Evolutionary conservation across 2,888 invertebrate species (phyloP).

Genomic region (Carcina quercana): DNA sequence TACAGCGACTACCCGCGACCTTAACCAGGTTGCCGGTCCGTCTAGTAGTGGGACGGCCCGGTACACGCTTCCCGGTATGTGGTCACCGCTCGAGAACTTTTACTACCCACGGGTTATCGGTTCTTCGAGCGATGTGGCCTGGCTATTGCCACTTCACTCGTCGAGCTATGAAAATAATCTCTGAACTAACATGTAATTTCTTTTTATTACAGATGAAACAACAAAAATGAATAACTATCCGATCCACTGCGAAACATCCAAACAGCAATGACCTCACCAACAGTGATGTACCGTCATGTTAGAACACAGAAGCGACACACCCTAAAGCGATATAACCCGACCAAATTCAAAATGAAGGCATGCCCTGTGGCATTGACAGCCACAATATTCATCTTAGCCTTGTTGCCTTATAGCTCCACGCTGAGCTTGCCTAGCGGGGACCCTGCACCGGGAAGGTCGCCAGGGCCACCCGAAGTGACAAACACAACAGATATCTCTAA

Average conservation of each 20-base stretch:
- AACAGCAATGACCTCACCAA: neutral
- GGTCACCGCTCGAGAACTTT: no score
- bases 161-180: no score
- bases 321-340: constrained; percentile 24
- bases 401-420: constrained; percentile 57
- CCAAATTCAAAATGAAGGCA: constrained; percentile 42
- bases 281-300: neutral
- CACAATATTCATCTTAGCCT: constrained; percentile 42
- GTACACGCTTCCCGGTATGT: no score
- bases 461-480: constrained; percentile 68
- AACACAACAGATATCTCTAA: constrained; percentile 20
- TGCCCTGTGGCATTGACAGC: constrained; percentile 29
- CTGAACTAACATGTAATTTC: no score
- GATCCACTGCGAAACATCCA: no score
- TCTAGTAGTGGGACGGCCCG: no score
- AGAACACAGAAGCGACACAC: constrained; percentile 5
- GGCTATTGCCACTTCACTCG: no score
- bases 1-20: no score
- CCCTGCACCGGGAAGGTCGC: constrained; percentile 79
- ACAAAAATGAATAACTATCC: neutral
- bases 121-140: no score
- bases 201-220: neutral
- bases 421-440: constrained; percentile 71
- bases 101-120: no score
- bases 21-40: no score